Evolutionary conservation across 2,113 vertebrate species (phyloP).

Genomic region (Pyrgilauda ruficollis): DNA sequence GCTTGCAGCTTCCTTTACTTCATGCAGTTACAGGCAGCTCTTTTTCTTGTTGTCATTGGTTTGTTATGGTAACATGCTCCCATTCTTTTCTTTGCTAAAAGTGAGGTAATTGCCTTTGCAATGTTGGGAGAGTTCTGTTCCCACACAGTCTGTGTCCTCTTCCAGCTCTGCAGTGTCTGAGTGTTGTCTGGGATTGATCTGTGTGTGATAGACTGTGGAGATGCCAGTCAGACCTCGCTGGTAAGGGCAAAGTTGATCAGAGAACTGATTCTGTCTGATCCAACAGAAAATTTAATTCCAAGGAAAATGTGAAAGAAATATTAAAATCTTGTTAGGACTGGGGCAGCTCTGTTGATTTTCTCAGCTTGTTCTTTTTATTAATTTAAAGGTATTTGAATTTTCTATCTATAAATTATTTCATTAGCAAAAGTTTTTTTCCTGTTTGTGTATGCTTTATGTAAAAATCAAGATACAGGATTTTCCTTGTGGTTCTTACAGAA

Average conservation of each 20-base stretch:
- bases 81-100: not conserved
- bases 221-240: not conserved
- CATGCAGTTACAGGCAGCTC: not conserved
- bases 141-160: too few relatives aligned
- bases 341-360: not conserved
- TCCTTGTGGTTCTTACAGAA: not conserved
- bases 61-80: not conserved
- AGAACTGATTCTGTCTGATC: not conserved
- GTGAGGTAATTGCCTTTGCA: not conserved
- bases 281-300: not conserved
- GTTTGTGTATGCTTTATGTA: not conserved
- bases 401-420: not conserved
- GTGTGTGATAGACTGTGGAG: not conserved
- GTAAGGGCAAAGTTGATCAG: not conserved
- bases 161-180: not conserved
- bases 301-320: not conserved
- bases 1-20: not conserved
- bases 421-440: not conserved
- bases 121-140: not conserved
- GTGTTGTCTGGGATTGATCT: not conserved
- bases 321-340: not conserved
- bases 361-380: not conserved
- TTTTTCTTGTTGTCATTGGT: not conserved
- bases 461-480: not conserved
- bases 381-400: not conserved